Conservation (phyloP, 2,797 vertebrate species). For the Sebastes aleutianus region DNA sequence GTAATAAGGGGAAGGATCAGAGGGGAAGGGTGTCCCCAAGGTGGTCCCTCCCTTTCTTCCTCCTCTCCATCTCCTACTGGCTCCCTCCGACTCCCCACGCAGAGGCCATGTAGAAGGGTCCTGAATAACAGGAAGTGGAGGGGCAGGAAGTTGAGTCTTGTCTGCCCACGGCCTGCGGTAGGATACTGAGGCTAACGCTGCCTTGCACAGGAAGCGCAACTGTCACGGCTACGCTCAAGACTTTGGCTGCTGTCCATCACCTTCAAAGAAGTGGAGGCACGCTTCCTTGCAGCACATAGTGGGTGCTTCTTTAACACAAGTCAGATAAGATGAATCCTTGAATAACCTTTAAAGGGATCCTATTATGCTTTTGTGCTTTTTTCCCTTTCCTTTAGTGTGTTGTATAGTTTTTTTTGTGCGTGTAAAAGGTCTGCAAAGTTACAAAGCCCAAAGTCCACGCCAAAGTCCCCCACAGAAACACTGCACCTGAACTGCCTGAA, state of each 20-base stretch:
- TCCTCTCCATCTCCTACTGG: slow-evolving; percentile 37
- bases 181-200: slow-evolving; percentile 63
- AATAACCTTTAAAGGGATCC: neutral
- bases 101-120: slow-evolving; percentile 73
- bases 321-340: neutral
- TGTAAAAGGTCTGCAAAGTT: too few species aligned
- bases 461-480: too few species aligned
- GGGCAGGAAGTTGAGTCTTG: slow-evolving; percentile 83
- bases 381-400: too few species aligned
- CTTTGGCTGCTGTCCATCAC: slow-evolving; percentile 70
- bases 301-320: neutral
- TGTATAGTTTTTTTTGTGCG: too few species aligned
- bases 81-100: slow-evolving; percentile 51
- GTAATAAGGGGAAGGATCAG: slow-evolving; percentile 78
- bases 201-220: slow-evolving; percentile 74
- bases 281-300: neutral
- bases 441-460: too few species aligned
- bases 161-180: slow-evolving; percentile 76
- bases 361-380: too few species aligned
- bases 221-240: slow-evolving; percentile 71
- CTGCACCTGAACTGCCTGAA: too few species aligned
- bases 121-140: slow-evolving; percentile 85
- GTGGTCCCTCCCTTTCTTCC: slow-evolving; percentile 67
- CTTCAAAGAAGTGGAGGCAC: slow-evolving; percentile 29
- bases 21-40: slow-evolving; percentile 75